Evolutionary conservation across 1,140 invertebrate species (phyloP).

Genomic region (Zophobas morio): DNA sequence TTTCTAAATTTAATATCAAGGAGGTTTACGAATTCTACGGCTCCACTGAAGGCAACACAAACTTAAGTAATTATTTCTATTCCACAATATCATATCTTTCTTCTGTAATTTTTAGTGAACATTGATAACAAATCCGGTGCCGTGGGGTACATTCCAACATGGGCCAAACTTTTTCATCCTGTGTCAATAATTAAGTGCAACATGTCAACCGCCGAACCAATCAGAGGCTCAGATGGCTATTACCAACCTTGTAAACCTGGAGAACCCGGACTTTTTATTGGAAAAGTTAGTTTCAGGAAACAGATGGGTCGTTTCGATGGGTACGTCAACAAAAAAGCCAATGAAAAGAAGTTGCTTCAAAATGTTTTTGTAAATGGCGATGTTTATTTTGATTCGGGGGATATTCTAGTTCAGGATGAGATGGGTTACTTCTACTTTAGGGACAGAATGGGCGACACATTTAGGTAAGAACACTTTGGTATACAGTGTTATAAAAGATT

Average conservation of each 20-base stretch:
- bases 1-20: slow-evolving; percentile 85
- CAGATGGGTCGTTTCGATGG: slow-evolving; percentile 81
- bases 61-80: slow-evolving; percentile 73
- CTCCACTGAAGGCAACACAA: slow-evolving; percentile 96
- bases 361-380: slow-evolving; percentile 91
- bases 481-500: no score
- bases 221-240: slow-evolving; percentile 78
- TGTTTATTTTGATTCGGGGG: slow-evolving; percentile 92
- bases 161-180: slow-evolving; percentile 77
- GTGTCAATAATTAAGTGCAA: slow-evolving; percentile 86
- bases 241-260: slow-evolving; percentile 85
- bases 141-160: slow-evolving; percentile 91
- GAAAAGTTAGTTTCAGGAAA: slow-evolving; percentile 85
- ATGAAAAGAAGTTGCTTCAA: slow-evolving; percentile 90
- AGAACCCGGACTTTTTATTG: slow-evolving; percentile 80
- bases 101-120: slow-evolving; percentile 83
- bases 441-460: slow-evolving; percentile 97
- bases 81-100: background rate
- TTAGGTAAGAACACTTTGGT: slow-evolving; percentile 76
- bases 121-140: slow-evolving; percentile 90
- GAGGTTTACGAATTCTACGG: slow-evolving; percentile 94
- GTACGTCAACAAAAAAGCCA: slow-evolving; percentile 91
- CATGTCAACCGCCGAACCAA: slow-evolving; percentile 83
- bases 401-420: slow-evolving; percentile 92
- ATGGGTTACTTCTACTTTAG: slow-evolving; percentile 96